Evolutionary conservation across 1,140 invertebrate genomes (phyloP), one percentile per base, ranked within the genome.

Genomic region (Probaryconus sp.): DNA sequence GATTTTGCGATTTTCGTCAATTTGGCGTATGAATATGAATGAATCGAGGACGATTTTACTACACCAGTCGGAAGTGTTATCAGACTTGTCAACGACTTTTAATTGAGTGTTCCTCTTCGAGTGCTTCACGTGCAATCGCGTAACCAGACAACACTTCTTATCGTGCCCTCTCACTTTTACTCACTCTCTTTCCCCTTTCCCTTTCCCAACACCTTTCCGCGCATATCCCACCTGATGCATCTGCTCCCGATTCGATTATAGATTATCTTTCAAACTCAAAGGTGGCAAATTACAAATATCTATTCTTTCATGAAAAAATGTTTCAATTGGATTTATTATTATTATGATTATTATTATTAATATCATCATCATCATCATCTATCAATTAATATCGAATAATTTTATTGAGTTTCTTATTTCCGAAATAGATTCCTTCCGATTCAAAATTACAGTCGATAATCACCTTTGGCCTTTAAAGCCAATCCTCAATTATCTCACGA

Each of bases 101-200:
- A 77, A 77, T 77, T 73, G 61, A 77, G 76, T 45, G 71, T 61
- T 65, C 61, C 71, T 61, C 65, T 61, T 75, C 56, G 38, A 70
- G 48, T 48, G 53, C 53, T 64, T 72, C 63, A 58, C 60, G 71
- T 55, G 71, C 65, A 65, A 77, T 77, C 64, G 53, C n/a, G n/a
- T n/a, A n/a, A 42, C 64, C 60, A 69, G 53, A 40, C 64, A 65
- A 61, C 53, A 48, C 48, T 58, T 71, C 63, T 76, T 65, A 73
- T 72, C 53, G 47, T n/a, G n/a, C 61, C 43, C 50, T 53, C 33
- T 55, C 42, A 5, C 18, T 55, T 37, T 4, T 11, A 11, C 13
- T 53, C n/a, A 30, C 37, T 20, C 9, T n/a, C n/a, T n/a, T 6
- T 33, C 17, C 11, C 47, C 1, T 61, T 50, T 63, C 56, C 31